These are phyloP conservation scores for Oxyura jamaicensis DNA, from an alignment of 2,113 vertebrate species.

Conservation along the genomic window DNA sequence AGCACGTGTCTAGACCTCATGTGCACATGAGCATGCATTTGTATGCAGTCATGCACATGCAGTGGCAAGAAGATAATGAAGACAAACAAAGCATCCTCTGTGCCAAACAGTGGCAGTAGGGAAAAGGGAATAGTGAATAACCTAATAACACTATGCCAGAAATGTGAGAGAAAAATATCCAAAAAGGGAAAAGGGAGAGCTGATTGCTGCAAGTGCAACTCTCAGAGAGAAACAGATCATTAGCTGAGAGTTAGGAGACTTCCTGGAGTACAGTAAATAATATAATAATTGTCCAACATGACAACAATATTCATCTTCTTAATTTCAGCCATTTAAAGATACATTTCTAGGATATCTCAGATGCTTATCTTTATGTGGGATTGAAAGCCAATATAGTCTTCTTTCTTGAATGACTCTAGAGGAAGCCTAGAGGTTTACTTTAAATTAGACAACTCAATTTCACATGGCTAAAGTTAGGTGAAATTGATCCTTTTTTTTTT, in stretches of 20 bases:
- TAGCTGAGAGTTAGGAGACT: background rate
- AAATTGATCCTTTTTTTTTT: background rate
- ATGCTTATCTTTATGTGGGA: background rate
- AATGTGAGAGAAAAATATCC: background rate
- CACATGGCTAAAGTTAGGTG: background rate
- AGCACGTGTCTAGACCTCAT: background rate
- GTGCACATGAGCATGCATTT: rapidly evolving
- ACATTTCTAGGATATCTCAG: background rate
- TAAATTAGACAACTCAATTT: background rate
- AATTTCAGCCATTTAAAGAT: background rate
- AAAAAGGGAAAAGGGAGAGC: background rate
- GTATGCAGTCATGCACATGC: background rate
- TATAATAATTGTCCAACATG: background rate
- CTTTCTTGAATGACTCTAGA: background rate
- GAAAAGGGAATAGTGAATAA: background rate
- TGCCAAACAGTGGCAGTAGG: background rate
- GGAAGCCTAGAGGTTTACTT: background rate
- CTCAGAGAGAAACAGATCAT: background rate
- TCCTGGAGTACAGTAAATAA: background rate
- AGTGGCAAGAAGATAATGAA: background rate
- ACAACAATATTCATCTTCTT: background rate
- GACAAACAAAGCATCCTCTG: background rate
- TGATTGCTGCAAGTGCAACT: background rate
- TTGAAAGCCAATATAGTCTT: background rate
- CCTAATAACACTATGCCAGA: background rate